Base-by-base conservation (phyloP, 2,113 vertebrate species). In the Vombatus ursinus region DNA sequence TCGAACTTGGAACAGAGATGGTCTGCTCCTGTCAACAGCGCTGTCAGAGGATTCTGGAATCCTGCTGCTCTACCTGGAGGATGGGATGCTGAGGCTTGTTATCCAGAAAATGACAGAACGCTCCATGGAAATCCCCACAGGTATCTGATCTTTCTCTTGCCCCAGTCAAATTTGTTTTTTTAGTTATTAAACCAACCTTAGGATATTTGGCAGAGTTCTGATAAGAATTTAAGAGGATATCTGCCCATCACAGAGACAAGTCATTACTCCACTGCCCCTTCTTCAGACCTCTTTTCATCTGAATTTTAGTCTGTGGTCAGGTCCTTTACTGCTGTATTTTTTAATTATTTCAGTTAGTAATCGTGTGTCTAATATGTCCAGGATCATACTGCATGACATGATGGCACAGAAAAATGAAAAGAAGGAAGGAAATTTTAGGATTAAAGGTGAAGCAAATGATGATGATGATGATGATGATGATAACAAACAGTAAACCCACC, bases 1-100 rank as follows among this genome's bases (percentile, higher is more conserved):
- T 98, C 99, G 99, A 96, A 99, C 99, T 0, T 99, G 99, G 99
- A 99, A 99, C 98, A 97, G 98, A 16, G 99, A 99, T 0, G 99
- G 99, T 47, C 98, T 99, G 49, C 99, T 99, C 91, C 98, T 99
- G 91, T 99, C 99, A 68, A 98, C 99, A 0, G 97, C 98, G 61
- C 98, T 99, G 91, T 98, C 98, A 96, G 99, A 98, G 92, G 98
- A 98, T 96, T 99, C 99, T 0, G 99, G 99, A 77, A 98, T 98
- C 50, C 98, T 99, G 95, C 96, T 99, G 94, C 98, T 99, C 96
- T 99, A 98, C 93, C 98, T 99, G 97, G 99, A 97, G 89, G 96
- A 95, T 28, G 99, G 99, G 52, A 98, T 97, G 92, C 95, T 99
- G 93, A 99, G 92, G 0, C 98, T 99, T 5, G 98, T 98, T 95